Evolutionary conservation across 2,797 vertebrate genomes (phyloP), one percentile per base, ranked within the genome.

Genomic region (Pachyuromys duprasi): DNA sequence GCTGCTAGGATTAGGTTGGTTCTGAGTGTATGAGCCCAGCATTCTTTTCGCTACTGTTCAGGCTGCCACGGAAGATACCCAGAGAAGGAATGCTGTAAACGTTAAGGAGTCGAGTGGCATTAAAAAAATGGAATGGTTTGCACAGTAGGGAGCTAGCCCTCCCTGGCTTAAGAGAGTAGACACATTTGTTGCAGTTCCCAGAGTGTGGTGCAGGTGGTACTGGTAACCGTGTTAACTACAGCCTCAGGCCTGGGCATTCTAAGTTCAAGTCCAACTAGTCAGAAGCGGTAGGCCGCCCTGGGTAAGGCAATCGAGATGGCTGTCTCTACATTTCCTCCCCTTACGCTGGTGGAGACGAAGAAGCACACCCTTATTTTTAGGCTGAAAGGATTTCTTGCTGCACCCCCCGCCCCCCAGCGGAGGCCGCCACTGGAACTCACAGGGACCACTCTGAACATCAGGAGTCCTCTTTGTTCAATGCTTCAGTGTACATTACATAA

Each of bases 11-110:
- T 17, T 63, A 8, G 87, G 9, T 8, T 80, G 65, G 49, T 74
- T 94, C 79, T 60, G 53, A 83, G 45, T 67, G 69, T 49, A 3
- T 17, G 53, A 33, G 2, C 55, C 53, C 93, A 33, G 67, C 0
- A 63, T 36, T 84, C 36, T 78, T 65, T 89, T 84, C 81, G 31
- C 13, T 74, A 65, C 72, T 13, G 76, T 4, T 75, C n/a, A n/a
- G 80, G 72, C 87, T 69, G 65, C 42, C 83, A 17, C 72, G 75
- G 95, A 86, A 69, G 91, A 93, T 96, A 42, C 60, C 42, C 55
- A 69, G 89, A 88, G 49, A 93, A 91, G 42, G 62, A 49, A 42
- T 1, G 1, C 17, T 45, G 4, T 65, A 70, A 79, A 93, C 0
- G 3, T 89, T 49, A 70, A 93, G 63, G 92, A 78, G 67, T 42